A percentile compares a stretch with the other conserved stretches of the same genome.
Evolutionary conservation across 2,797 vertebrate genomes (phyloP).

Genomic region (Girardinus metallicus): DNA sequence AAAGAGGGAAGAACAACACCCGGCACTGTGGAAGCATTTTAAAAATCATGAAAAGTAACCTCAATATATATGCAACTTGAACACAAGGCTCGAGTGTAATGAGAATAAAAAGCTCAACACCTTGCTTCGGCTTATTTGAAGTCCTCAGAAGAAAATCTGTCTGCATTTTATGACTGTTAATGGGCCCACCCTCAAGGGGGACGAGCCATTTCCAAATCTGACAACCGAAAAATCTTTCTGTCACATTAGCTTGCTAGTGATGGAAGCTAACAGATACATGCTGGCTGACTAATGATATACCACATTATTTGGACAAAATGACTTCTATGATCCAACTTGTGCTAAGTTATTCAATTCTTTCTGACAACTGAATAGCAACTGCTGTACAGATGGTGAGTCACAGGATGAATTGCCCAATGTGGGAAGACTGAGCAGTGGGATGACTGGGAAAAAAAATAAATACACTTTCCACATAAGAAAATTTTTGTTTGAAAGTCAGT

Average conservation of each 20-base stretch:
- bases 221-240: slow-evolving; percentile 48
- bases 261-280: slow-evolving; percentile 34
- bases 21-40: neutral
- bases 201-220: slow-evolving; percentile 32
- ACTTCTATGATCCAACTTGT: slow-evolving; percentile 16
- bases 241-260: slow-evolving; percentile 35
- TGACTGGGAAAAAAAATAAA: neutral
- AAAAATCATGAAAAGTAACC: neutral
- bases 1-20: neutral
- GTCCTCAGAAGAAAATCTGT: slow-evolving; percentile 26
- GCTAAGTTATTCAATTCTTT: slow-evolving; percentile 27
- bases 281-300: slow-evolving; percentile 30
- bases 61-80: neutral
- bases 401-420: slow-evolving; percentile 22
- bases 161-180: slow-evolving; percentile 32
- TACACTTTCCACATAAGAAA: neutral
- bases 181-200: slow-evolving; percentile 19
- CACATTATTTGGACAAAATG: slow-evolving; percentile 27
- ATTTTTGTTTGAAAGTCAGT: neutral
- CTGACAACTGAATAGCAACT: slow-evolving; percentile 20
- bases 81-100: neutral
- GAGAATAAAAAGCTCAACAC: slow-evolving; percentile 2
- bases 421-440: neutral
- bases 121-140: slow-evolving; percentile 1
- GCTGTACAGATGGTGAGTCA: slow-evolving; percentile 25